These are phyloP conservation scores for Bactericera cockerelli DNA, from an alignment of 1,140 invertebrate species.

Conservation along the genomic window DNA sequence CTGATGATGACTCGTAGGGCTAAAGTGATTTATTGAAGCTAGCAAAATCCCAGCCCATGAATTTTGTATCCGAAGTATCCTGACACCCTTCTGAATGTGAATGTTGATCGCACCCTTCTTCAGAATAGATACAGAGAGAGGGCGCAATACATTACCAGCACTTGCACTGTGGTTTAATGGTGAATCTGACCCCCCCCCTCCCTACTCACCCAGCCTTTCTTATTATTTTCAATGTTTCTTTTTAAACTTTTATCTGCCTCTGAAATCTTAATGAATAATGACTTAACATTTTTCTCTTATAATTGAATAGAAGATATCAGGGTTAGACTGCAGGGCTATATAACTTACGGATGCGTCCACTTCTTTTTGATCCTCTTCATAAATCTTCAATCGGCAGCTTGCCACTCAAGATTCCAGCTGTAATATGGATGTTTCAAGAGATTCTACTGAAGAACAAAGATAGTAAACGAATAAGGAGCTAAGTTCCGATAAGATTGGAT, in stretches of 20 bases:
- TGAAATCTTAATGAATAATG: conserved; percentile 8
- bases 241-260: conserved; percentile 4
- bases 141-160: background rate
- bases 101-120: background rate
- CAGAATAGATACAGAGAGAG: background rate
- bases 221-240: conserved; percentile 1
- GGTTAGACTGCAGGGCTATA: no score
- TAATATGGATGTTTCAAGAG: no score
- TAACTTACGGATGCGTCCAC: no score
- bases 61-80: background rate
- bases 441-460: no score
- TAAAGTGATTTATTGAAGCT: conserved; percentile 1
- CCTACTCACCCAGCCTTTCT: no score
- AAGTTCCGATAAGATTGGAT: no score
- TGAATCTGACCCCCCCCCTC: background rate
- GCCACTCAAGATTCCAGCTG: no score
- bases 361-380: no score
- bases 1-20: conserved; percentile 2
- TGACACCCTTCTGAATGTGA: background rate
- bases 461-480: no score
- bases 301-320: background rate
- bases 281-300: conserved; percentile 5
- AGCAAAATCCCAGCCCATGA: conserved; percentile 2
- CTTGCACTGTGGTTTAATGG: conserved; percentile 1
- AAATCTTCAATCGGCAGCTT: no score